Evolutionary conservation across 1,140 invertebrate genomes (phyloP).

Genomic region (Archivesica marissinica): DNA sequence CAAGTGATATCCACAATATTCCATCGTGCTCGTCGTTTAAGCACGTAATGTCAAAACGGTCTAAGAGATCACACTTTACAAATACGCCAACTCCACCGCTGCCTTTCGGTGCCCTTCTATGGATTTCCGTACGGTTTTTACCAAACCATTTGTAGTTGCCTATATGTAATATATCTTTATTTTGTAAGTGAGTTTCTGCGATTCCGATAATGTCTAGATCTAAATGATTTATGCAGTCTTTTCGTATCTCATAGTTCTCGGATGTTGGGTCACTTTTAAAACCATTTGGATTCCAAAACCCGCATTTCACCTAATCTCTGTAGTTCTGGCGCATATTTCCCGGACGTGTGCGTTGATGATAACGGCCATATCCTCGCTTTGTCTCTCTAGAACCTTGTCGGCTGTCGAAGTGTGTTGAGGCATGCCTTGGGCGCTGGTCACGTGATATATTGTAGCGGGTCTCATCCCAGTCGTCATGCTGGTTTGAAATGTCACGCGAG

Average conservation of each 20-base stretch:
- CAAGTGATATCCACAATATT: constrained; percentile 47
- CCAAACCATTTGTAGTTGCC: constrained; percentile 13
- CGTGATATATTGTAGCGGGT: too few relatives aligned
- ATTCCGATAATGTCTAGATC: constrained; percentile 6
- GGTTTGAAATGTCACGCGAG: too few relatives aligned
- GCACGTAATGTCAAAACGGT: constrained; percentile 6
- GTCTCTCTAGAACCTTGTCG: too few relatives aligned
- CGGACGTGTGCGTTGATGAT: too few relatives aligned
- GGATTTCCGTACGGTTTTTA: constrained; percentile 7
- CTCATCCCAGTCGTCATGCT: too few relatives aligned
- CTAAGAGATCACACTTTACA: neutral
- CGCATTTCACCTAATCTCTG: neutral
- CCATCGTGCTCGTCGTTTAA: constrained; percentile 37
- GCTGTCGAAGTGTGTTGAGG: too few relatives aligned
- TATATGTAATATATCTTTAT: neutral
- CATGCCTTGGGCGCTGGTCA: too few relatives aligned
- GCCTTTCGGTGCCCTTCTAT: neutral
- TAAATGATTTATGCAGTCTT: constrained; percentile 2
- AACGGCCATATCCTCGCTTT: too few relatives aligned
- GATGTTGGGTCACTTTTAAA: neutral
- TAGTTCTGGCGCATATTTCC: too few relatives aligned
- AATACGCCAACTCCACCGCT: neutral
- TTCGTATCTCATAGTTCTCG: neutral
- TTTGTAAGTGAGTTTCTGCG: constrained; percentile 14
- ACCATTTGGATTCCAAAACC: constrained; percentile 1